Percentiles rank a stretch among this genome's conserved stretches.
phyloP scores from a whole-genome alignment of 1,140 invertebrate genomes.

The Homalodisca vitripennis region DNA sequence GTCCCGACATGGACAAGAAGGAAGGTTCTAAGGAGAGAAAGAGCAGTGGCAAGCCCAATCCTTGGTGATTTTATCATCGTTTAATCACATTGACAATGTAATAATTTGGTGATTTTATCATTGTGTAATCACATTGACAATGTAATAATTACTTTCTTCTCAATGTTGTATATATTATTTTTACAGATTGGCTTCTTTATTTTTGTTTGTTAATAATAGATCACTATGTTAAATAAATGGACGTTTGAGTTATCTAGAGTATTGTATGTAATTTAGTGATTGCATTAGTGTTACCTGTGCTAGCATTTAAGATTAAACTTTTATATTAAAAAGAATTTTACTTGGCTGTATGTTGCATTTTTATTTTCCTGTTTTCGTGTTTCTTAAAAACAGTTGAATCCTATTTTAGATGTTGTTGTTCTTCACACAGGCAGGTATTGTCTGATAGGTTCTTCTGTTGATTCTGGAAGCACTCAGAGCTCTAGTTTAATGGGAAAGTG shows the following conservation, averaged over 20 bases:
- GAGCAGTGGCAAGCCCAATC: constrained; percentile 11
- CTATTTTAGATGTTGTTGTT: too few species aligned
- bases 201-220: not conserved
- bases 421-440: too few species aligned
- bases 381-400: too few species aligned
- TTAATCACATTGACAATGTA: too few species aligned
- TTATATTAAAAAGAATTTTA: not conserved
- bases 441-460: too few species aligned
- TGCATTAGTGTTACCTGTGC: constrained; percentile 6
- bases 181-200: not conserved
- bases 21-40: not conserved
- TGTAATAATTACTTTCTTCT: not conserved
- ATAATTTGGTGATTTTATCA: too few species aligned
- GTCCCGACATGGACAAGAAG: constrained; percentile 7
- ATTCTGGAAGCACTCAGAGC: too few species aligned
- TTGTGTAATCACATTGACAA: too few species aligned
- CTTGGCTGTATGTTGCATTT: not conserved
- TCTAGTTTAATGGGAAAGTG: too few species aligned
- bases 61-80: constrained; percentile 15
- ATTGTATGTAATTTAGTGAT: not conserved
- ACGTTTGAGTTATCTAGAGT: too few species aligned
- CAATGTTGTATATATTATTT: constrained; percentile 3
- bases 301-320: not conserved
- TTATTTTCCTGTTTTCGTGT: not conserved
- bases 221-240: not conserved